phyloP scores from a whole-genome alignment of 2,113 vertebrate genomes.

The Propithecus coquereli region DNA sequence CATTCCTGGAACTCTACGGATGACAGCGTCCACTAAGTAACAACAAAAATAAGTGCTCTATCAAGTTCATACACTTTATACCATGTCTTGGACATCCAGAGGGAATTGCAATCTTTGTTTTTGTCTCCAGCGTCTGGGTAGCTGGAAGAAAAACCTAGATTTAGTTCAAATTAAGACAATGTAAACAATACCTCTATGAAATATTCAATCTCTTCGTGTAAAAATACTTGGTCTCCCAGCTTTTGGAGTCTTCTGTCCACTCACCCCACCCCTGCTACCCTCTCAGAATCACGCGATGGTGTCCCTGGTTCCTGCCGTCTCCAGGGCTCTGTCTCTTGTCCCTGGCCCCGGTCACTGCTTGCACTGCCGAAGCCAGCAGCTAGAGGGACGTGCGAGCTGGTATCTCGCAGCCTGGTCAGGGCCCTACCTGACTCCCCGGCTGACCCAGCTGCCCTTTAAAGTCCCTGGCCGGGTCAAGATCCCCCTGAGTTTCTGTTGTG shows the following conservation, averaged over 20 bases:
- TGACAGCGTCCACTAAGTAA: not conserved
- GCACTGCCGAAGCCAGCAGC: not conserved
- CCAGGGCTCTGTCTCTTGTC: not conserved
- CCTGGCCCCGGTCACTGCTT: not conserved
- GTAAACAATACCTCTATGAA: not conserved
- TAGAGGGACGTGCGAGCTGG: not conserved
- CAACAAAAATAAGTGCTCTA: not conserved
- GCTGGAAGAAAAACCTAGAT: slow-evolving; percentile 11
- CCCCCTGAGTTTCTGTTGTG: not conserved
- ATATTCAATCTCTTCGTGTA: not conserved
- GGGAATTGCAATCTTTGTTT: not conserved
- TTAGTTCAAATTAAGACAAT: not conserved
- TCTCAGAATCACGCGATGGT: not conserved
- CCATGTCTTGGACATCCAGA: not conserved
- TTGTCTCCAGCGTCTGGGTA: not conserved
- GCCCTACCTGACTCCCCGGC: not conserved
- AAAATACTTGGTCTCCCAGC: not conserved
- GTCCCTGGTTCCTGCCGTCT: not conserved
- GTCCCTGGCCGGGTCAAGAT: not conserved
- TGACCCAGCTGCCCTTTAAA: not conserved
- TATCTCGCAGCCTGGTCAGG: not conserved
- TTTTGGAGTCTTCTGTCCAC: not conserved
- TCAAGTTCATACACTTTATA: not conserved
- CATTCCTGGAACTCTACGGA: not conserved
- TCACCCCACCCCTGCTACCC: rapidly evolving